phyloP scores from a whole-genome alignment of 2,888 invertebrate genomes.

The Lottia scabra region DNA sequence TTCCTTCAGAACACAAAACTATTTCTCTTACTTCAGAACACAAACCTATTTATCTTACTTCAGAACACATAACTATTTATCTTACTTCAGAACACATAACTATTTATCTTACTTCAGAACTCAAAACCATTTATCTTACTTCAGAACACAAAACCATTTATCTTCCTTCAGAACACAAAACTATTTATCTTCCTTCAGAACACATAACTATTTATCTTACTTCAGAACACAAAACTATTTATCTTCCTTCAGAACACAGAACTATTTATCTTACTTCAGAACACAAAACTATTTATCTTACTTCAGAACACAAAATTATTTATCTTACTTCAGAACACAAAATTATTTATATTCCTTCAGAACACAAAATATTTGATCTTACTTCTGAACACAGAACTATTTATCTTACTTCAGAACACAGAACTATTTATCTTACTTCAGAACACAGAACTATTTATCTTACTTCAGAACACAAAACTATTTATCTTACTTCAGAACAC shows the following conservation, averaged over 20 bases:
- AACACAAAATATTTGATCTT: too few relatives aligned
- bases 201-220: slow-evolving; percentile 32
- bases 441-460: background rate
- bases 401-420: slow-evolving; percentile 35
- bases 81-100: slow-evolving; percentile 35
- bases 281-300: slow-evolving; percentile 22
- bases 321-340: slow-evolving; percentile 35
- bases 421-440: slow-evolving; percentile 35
- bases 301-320: slow-evolving; percentile 20
- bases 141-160: background rate
- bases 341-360: slow-evolving; percentile 37
- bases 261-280: slow-evolving; percentile 35
- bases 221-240: too few relatives aligned
- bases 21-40: slow-evolving; percentile 35
- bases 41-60: slow-evolving; percentile 34
- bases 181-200: slow-evolving; percentile 35
- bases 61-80: background rate
- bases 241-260: background rate
- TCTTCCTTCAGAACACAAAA: slow-evolving; percentile 35
- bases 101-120: slow-evolving; percentile 35
- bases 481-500: slow-evolving; percentile 35
- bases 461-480: slow-evolving; percentile 32
- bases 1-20: slow-evolving; percentile 33
- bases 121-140: slow-evolving; percentile 33
- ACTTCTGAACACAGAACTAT: background rate